Percentiles rank a stretch among this genome's conserved stretches.
These are phyloP conservation scores for Mareca penelope DNA, from an alignment of 2,797 vertebrate species.

Conservation along the genomic window DNA sequence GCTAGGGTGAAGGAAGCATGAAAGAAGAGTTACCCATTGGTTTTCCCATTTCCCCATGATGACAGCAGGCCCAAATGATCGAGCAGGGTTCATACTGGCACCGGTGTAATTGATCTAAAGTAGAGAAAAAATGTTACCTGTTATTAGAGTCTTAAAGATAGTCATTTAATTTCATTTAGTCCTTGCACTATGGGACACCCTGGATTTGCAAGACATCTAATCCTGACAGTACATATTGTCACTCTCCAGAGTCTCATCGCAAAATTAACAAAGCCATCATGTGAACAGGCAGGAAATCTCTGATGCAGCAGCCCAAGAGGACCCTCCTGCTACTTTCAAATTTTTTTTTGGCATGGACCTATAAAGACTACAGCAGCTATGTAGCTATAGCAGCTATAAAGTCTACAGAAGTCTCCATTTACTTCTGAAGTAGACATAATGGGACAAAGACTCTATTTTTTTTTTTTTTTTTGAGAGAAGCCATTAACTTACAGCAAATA, in stretches of 20 bases:
- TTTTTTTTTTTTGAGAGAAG: constrained; percentile 9
- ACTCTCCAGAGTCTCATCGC: neutral
- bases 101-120: constrained; percentile 93
- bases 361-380: neutral
- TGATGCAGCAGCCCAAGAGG: neutral
- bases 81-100: constrained; percentile 97
- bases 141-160: neutral
- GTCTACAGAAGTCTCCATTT: constrained; percentile 1
- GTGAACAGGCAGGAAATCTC: neutral
- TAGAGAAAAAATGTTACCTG: constrained; percentile 36
- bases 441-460: constrained; percentile 7
- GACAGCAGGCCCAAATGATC: constrained; percentile 94
- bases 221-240: neutral
- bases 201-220: neutral
- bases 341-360: neutral
- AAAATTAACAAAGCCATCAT: neutral
- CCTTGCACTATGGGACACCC: neutral
- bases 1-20: neutral
- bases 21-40: constrained; percentile 89
- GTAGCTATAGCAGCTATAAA: neutral
- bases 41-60: constrained; percentile 89
- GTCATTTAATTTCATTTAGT: neutral
- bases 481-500: constrained; percentile 92
- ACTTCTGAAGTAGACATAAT: constrained; percentile 16
- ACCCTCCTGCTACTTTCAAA: neutral